Conservation (phyloP, 2,797 vertebrate genomes). For the Typhlichthys eigenmanni region DNA sequence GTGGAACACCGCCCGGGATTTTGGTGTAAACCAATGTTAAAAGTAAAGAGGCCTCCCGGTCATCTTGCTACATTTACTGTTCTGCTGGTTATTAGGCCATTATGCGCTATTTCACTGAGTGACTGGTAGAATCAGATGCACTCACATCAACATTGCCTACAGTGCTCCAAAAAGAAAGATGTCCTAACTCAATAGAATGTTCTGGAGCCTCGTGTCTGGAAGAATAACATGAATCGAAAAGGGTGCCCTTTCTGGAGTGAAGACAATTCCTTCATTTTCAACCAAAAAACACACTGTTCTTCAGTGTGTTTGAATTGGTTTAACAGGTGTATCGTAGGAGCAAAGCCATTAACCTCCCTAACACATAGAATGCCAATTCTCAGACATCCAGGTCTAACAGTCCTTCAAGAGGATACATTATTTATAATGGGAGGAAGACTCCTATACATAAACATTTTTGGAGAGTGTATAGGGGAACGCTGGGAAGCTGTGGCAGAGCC, state of each 20-base stretch:
- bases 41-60: no score
- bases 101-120: no score
- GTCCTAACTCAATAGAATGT: neutral
- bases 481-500: conserved; percentile 15
- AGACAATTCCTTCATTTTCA: neutral
- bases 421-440: conserved; percentile 19
- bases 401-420: conserved; percentile 36
- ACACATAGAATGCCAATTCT: conserved; percentile 17
- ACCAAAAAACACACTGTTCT: neutral
- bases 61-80: no score
- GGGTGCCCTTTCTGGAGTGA: neutral
- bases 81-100: no score
- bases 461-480: conserved; percentile 6
- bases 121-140: conserved; percentile 7
- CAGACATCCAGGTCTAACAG: conserved; percentile 20
- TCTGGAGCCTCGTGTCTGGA: neutral
- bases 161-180: no score
- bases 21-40: neutral
- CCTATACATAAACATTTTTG: conserved; percentile 24
- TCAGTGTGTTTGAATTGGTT: neutral
- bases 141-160: neutral
- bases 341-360: conserved; percentile 4
- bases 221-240: neutral
- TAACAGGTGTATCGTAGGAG: no score
- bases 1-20: neutral